Conservation (phyloP, 2,113 vertebrate species). For the Amphiprion ocellaris region DNA sequence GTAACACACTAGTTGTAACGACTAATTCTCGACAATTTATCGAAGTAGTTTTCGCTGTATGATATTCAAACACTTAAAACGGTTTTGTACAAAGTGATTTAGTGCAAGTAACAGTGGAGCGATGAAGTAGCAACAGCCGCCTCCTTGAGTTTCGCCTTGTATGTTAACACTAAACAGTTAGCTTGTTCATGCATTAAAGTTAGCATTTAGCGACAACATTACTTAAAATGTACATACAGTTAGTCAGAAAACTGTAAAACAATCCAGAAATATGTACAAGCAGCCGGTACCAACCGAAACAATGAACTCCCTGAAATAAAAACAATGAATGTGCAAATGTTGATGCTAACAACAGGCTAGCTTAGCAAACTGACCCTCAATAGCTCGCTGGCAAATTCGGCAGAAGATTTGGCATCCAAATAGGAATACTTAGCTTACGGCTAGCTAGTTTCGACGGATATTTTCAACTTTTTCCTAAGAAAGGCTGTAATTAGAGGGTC, state of each 20-base stretch:
- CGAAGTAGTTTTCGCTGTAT: neutral
- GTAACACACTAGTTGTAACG: constrained; percentile 9
- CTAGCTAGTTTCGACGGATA: constrained; percentile 17
- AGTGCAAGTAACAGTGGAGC: constrained; percentile 17
- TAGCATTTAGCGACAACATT: constrained; percentile 16
- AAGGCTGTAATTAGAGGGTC: constrained; percentile 20
- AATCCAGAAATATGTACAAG: neutral
- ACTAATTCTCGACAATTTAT: neutral
- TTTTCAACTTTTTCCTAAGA: constrained; percentile 30
- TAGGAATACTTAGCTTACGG: constrained; percentile 9
- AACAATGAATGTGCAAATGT: constrained; percentile 71
- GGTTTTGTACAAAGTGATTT: neutral
- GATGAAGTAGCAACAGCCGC: constrained; percentile 11
- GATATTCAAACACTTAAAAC: constrained; percentile 18
- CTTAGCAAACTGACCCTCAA: constrained; percentile 45
- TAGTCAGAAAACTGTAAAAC: neutral
- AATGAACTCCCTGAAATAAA: constrained; percentile 52
- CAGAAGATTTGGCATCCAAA: constrained; percentile 25
- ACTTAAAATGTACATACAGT: neutral
- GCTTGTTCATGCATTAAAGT: constrained; percentile 34
- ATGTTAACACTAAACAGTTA: constrained; percentile 17
- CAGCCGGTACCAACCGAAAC: constrained; percentile 29
- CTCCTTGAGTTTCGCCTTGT: constrained; percentile 37
- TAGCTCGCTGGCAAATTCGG: constrained; percentile 42
- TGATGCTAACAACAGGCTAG: constrained; percentile 78